Conservation (phyloP, 2,888 invertebrate species). For the Lochmaea crataegi region DNA sequence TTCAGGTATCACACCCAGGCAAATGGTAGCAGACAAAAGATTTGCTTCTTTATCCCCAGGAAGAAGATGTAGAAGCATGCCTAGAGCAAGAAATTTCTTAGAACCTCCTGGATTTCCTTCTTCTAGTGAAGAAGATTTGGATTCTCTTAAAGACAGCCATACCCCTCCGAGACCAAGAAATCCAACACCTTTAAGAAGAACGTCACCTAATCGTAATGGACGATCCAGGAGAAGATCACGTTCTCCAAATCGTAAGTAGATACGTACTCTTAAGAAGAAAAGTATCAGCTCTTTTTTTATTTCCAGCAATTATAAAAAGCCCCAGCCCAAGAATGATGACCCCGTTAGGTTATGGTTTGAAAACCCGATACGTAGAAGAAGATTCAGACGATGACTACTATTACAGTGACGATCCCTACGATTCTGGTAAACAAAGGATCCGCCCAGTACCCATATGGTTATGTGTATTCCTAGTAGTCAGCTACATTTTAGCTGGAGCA, state of each 20-base stretch:
- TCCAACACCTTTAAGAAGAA: conserved; percentile 18
- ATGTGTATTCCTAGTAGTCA: conserved; percentile 87
- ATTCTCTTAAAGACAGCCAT: conserved; percentile 38
- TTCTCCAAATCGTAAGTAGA: conserved; percentile 49
- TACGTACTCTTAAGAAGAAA: background rate
- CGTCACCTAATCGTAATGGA: conserved; percentile 24
- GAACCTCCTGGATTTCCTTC: conserved; percentile 58
- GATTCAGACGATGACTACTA: conserved; percentile 71
- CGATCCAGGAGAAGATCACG: conserved; percentile 40
- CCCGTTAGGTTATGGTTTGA: conserved; percentile 74
- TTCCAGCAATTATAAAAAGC: conserved; percentile 58
- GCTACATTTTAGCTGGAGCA: conserved; percentile 90
- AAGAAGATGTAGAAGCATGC: conserved; percentile 56
- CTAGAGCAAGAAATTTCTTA: conserved; percentile 53
- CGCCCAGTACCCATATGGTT: conserved; percentile 90
- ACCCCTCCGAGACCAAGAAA: conserved; percentile 37
- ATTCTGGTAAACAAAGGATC: conserved; percentile 65
- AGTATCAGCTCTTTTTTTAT: background rate
- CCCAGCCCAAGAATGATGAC: conserved; percentile 75
- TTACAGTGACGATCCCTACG: conserved; percentile 57
- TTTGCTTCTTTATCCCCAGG: conserved; percentile 38
- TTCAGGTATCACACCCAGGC: conserved; percentile 46
- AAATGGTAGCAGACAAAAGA: conserved; percentile 39
- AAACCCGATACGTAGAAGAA: conserved; percentile 71
- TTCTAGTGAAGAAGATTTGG: conserved; percentile 48